These are phyloP conservation scores for Harpagifer antarcticus DNA, from an alignment of 2,797 vertebrate species.

Conservation along the genomic window DNA sequence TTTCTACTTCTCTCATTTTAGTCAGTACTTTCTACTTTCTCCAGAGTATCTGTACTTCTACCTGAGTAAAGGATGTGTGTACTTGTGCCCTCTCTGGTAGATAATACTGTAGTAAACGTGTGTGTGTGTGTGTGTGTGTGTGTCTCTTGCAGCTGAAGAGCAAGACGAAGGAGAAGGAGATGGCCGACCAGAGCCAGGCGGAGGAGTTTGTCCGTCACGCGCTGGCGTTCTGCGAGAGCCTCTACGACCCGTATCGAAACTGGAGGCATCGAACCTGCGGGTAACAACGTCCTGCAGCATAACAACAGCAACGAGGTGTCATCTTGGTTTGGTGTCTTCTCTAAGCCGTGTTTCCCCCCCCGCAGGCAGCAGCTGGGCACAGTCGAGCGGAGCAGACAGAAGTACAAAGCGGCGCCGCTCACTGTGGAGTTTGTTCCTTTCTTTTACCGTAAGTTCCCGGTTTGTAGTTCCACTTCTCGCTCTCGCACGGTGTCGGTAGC, in stretches of 20 bases:
- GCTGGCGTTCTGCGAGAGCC: constrained; percentile 96
- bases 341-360: neutral
- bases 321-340: neutral
- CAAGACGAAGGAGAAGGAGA: constrained; percentile 97
- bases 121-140: constrained; percentile 17
- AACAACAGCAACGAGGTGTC: neutral
- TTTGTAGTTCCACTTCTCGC: neutral
- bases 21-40: no score
- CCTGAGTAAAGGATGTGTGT: no score
- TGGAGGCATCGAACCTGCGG: constrained; percentile 94
- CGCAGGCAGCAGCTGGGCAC: constrained; percentile 89
- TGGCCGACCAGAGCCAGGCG: constrained; percentile 93
- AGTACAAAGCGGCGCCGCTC: constrained; percentile 95
- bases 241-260: constrained; percentile 96
- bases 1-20: no score
- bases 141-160: constrained; percentile 95
- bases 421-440: constrained; percentile 98
- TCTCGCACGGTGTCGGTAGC: no score
- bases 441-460: constrained; percentile 94
- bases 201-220: constrained; percentile 98
- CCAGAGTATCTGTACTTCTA: no score
- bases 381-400: constrained; percentile 95
- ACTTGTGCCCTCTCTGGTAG: no score
- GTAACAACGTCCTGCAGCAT: constrained; percentile 72
- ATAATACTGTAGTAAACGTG: no score